Conservation (phyloP, 2,113 vertebrate genomes). For the Anser brachyrhynchus region DNA sequence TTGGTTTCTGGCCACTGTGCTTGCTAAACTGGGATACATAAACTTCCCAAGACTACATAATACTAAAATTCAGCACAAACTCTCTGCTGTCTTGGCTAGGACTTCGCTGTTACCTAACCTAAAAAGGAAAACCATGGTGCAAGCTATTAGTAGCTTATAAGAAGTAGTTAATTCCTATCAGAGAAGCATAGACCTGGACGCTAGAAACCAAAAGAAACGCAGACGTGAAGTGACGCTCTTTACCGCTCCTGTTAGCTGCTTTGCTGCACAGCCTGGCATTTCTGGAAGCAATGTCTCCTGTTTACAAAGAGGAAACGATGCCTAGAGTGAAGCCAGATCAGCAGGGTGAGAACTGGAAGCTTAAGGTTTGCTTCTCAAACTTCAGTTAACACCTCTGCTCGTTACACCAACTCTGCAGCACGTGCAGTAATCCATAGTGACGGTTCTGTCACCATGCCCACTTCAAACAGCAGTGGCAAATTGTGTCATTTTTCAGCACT, state of each 20-base stretch:
- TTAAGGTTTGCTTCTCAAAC: background rate
- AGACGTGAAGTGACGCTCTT: background rate
- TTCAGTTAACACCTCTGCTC: background rate
- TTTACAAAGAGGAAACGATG: conserved; percentile 20
- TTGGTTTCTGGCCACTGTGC: conserved; percentile 70
- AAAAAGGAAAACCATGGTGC: background rate
- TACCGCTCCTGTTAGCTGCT: background rate
- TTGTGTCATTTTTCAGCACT: background rate
- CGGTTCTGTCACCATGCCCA: background rate
- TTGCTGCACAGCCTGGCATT: background rate
- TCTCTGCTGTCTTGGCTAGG: background rate
- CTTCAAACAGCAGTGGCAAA: background rate
- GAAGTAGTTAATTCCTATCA: background rate
- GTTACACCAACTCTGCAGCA: background rate
- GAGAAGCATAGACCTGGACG: background rate
- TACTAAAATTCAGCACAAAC: conserved; percentile 61
- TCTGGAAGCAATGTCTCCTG: conserved; percentile 12
- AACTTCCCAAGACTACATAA: conserved; percentile 66
- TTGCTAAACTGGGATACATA: conserved; percentile 71
- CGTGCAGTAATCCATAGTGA: rapidly evolving
- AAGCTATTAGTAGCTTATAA: background rate
- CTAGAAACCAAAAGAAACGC: background rate
- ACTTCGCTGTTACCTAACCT: background rate
- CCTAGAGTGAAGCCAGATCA: background rate
- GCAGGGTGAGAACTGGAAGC: background rate